Percentiles rank a stretch among this genome's conserved stretches.
phyloP scores from a whole-genome alignment of 2,888 invertebrate species.

The Limnephilus lunatus region DNA sequence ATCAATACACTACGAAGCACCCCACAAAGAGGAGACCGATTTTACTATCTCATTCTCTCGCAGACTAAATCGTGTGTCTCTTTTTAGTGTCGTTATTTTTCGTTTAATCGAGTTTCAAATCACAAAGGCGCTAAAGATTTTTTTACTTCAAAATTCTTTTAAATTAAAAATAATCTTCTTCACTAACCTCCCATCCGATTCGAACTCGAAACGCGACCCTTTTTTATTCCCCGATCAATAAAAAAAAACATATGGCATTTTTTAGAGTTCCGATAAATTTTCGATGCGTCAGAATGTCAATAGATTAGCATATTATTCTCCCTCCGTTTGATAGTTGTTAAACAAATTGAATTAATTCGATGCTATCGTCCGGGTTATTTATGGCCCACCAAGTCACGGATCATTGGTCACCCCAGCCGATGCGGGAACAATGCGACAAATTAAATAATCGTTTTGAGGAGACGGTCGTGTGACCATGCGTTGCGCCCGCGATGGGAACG shows the following conservation, averaged over 20 bases:
- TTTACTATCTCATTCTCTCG: too few relatives aligned
- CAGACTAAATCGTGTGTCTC: too few relatives aligned
- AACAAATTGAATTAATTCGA: slow-evolving; percentile 50
- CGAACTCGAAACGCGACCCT: neutral
- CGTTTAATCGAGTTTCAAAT: too few relatives aligned
- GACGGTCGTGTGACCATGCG: slow-evolving; percentile 24
- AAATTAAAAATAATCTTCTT: neutral
- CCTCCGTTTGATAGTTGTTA: slow-evolving; percentile 42
- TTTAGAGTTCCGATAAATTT: neutral
- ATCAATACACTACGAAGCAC: too few relatives aligned
- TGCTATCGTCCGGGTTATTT: slow-evolving; percentile 30
- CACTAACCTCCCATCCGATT: neutral
- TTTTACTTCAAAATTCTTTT: neutral
- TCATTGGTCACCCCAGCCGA: slow-evolving; percentile 45
- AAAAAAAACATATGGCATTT: neutral
- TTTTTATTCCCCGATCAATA: neutral
- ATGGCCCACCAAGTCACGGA: slow-evolving; percentile 35
- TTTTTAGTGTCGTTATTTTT: too few relatives aligned
- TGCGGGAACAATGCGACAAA: slow-evolving; percentile 25
- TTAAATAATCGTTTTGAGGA: slow-evolving; percentile 41
- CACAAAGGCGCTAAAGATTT: too few relatives aligned
- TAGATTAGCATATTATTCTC: neutral
- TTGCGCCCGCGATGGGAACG: neutral
- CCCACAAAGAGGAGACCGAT: too few relatives aligned
- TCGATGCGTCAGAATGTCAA: neutral